A percentile compares a stretch with the other conserved stretches of the same genome.
Evolutionary conservation across 2,113 vertebrate genomes (phyloP).

Genomic region (Isurus oxyrinchus): DNA sequence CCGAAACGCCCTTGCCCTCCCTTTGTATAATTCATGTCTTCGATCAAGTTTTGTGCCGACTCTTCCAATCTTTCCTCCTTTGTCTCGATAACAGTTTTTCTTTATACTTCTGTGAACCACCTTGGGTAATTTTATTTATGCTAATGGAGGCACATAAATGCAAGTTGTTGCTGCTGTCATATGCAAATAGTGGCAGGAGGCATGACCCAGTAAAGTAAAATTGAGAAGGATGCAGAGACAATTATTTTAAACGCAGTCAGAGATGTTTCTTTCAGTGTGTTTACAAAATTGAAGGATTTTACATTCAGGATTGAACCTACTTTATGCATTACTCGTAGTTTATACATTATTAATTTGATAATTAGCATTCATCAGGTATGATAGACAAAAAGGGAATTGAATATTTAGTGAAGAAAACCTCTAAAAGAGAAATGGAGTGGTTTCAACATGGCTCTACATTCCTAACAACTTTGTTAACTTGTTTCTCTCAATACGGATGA

Average conservation of each 20-base stretch:
- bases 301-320: background rate
- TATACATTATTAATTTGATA: background rate
- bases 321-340: background rate
- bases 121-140: background rate
- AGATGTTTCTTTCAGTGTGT: background rate
- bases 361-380: background rate
- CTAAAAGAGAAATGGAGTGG: background rate
- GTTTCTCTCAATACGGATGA: background rate
- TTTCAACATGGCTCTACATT: background rate
- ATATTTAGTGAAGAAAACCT: background rate
- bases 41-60: background rate
- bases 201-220: background rate
- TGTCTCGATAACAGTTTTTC: background rate
- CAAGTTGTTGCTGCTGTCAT: background rate
- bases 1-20: background rate
- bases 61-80: background rate
- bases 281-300: background rate
- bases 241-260: background rate
- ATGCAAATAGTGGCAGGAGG: background rate
- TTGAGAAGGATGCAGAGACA: background rate
- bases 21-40: background rate
- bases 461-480: background rate
- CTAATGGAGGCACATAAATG: background rate
- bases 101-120: background rate
- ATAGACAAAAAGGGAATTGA: background rate